Base-by-base conservation (phyloP, 2,888 invertebrate species). In the Vanessa cardui region DNA sequence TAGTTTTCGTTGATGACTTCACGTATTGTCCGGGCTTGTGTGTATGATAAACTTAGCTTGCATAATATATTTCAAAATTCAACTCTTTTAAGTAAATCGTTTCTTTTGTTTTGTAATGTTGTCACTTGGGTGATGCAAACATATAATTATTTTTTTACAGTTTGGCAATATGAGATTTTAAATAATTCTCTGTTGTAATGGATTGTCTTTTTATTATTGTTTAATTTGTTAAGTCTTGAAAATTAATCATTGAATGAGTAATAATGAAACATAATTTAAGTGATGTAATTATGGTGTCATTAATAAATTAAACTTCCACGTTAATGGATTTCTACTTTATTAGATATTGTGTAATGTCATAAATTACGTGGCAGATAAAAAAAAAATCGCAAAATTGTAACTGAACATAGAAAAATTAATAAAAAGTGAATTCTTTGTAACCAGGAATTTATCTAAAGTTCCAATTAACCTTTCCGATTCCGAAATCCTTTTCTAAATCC, bases 391-490 rank as follows among this genome's bases (percentile, higher is more conserved):
- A 91, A 92, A 92, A 92, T 87, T 92, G 91, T 92, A 90, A 91
- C 86, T 82, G 83, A 87, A 86, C 78, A 85, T 89, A 90, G 89
- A 90, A 92, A 88, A 90, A 88, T 83, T 80, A 92, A 91, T 89
- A 90, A 92, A 92, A 91, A 89, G 85, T 88, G 88, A 89, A 87
- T 87, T 90, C 88, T 92, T 92, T 91, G 87, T 91, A 91, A 89
- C 77, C 79, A 78, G 81, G 87, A 78, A 84, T 90, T 90, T 91
- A 75, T 84, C 77, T 87, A 66, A 75, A 77, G 72, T 73, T 77
- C 67, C 70, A 70, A 62, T 61, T 26, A 50, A 52, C 58, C 47
- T 46, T 15, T 62, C 54, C 71, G 61, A 7, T 20, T 60, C 64
- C 56, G 31, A 26, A 39, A 4, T 52, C 67, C 21, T 33, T 58